Conservation (phyloP, 2,797 vertebrate species). For the Onychomys leucogaster region DNA sequence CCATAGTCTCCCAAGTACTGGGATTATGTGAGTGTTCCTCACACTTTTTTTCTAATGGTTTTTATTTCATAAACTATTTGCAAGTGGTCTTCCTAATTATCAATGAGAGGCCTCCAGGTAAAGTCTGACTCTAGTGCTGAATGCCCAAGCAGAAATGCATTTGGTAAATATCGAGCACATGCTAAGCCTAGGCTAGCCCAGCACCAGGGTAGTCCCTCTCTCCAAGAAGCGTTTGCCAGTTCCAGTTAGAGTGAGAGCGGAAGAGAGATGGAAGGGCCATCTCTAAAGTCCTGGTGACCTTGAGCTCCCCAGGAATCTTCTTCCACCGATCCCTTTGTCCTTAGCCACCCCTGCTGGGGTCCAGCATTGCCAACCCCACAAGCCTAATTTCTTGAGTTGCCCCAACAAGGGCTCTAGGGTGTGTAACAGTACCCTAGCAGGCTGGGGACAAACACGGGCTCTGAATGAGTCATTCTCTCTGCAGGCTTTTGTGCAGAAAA, state of each 20-base stretch:
- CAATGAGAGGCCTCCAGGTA: background rate
- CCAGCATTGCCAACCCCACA: background rate
- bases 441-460: background rate
- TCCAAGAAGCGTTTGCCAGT: background rate
- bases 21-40: background rate
- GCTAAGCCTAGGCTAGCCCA: background rate
- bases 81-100: background rate
- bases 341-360: background rate
- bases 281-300: background rate
- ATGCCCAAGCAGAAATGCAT: background rate
- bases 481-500: background rate
- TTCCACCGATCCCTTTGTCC: background rate
- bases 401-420: background rate
- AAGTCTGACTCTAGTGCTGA: background rate
- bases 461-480: background rate
- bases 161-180: background rate
- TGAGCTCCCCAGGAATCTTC: background rate
- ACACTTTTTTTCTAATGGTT: background rate
- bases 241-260: background rate
- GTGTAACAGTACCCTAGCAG: background rate
- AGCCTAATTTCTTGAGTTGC: background rate
- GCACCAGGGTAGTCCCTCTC: background rate
- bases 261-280: background rate
- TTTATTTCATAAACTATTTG: slow-evolving; percentile 8
- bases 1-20: background rate